Evolutionary conservation across 2,113 vertebrate species (phyloP).

Genomic region (Acinonyx jubatus): DNA sequence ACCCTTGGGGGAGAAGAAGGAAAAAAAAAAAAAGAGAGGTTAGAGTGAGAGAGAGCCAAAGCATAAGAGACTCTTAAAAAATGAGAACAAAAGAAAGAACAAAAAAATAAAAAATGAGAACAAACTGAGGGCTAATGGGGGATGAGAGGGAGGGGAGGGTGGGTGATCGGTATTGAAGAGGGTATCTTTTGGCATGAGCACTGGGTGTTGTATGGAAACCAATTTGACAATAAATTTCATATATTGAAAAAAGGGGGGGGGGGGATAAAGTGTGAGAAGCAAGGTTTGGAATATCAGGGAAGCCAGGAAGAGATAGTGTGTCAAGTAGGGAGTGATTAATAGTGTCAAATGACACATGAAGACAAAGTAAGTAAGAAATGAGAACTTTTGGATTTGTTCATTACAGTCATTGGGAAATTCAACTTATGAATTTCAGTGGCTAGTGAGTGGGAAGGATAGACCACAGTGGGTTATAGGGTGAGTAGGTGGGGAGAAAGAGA

Average conservation of each 20-base stretch:
- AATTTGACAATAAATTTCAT: no score
- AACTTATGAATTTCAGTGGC: not conserved
- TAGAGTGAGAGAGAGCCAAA: no score
- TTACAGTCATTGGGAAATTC: not conserved
- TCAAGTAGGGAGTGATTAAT: not conserved
- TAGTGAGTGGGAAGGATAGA: not conserved
- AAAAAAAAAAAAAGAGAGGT: not conserved
- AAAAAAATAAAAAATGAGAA: no score
- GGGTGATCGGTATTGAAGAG: rapidly evolving
- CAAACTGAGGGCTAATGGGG: no score
- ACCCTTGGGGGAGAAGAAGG: not conserved
- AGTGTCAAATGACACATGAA: not conserved
- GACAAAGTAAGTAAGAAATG: not conserved
- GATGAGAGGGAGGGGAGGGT: no score
- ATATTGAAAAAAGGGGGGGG: no score
- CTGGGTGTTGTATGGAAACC: no score
- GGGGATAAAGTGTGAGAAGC: not conserved
- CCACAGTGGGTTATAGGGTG: not conserved
- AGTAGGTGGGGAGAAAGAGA: not conserved
- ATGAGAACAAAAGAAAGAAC: no score
- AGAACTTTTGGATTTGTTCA: not conserved
- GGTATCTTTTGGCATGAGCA: no score
- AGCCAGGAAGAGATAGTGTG: not conserved
- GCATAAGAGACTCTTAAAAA: no score
- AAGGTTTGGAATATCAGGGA: not conserved